Conservation (phyloP, 2,888 invertebrate species). For the Tuta absoluta region DNA sequence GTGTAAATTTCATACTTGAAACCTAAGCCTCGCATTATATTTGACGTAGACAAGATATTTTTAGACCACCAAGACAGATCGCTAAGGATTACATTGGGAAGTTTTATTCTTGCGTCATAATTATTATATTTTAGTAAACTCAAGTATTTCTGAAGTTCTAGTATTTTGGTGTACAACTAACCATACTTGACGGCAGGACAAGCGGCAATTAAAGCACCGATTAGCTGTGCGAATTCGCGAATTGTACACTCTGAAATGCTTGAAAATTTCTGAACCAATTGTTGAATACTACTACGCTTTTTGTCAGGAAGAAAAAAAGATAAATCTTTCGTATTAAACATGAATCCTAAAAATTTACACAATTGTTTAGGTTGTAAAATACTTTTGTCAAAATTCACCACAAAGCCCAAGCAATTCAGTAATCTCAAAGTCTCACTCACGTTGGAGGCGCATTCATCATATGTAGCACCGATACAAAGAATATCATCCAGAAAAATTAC, state of each 20-base stretch:
- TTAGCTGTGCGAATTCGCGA: conserved; percentile 29
- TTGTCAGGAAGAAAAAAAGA: conserved; percentile 27
- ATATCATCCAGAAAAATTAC: conserved; percentile 31
- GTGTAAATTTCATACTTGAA: conserved; percentile 15
- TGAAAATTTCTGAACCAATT: conserved; percentile 26
- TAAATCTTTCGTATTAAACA: conserved; percentile 28
- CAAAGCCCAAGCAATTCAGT: conserved; percentile 32
- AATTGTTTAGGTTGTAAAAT: conserved; percentile 14
- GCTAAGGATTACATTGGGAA: not conserved
- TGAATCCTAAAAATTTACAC: conserved; percentile 33
- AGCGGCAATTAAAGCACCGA: conserved; percentile 30
- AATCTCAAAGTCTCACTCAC: conserved; percentile 27
- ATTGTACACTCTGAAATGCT: conserved; percentile 21
- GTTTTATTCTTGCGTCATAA: conserved; percentile 3
- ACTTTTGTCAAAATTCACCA: conserved; percentile 35
- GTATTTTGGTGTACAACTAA: conserved; percentile 32
- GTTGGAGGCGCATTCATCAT: conserved; percentile 27
- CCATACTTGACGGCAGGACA: conserved; percentile 29
- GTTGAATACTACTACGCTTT: conserved; percentile 32
- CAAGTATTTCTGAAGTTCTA: conserved; percentile 15
- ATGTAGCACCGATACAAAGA: conserved; percentile 26
- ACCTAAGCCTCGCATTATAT: not conserved
- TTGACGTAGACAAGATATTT: not conserved
- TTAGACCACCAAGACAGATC: conserved; percentile 4
- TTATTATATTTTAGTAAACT: conserved; percentile 8